Evolutionary conservation across 1,140 invertebrate genomes (phyloP), one percentile per base, ranked within the genome.

Genomic region (Lasaia peninsularis): DNA sequence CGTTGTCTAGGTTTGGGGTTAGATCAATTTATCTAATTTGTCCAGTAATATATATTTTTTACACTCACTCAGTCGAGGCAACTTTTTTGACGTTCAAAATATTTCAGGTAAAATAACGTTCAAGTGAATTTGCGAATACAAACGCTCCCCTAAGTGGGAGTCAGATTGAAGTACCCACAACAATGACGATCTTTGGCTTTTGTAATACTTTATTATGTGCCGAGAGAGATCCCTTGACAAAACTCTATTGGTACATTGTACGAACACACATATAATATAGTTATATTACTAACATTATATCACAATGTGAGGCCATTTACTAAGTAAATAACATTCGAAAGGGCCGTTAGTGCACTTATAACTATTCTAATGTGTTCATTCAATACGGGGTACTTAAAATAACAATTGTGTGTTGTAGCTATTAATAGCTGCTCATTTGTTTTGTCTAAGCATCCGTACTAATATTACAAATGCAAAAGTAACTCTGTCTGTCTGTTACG

Each of bases 201-300:
- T 88, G 85, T 88, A 86, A 88, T 88, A 88, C 85, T 88, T 85
- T 88, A 88, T 88, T 85, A 88, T 83, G 85, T 88, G 83, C 74
- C 74, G 76, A 76, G 75, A 80, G 80, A 85, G 81, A 88, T 88
- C 82, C 81, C 80, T 74, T 85, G 81, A 86, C 83, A 88, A 88
- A 88, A 88, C 81, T 86, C 86, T 86, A 86, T 88, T 86, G 80
- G 79, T 79, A 85, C 80, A 83, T 86, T 76, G 78, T 84, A 84
- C 82, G 79, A 80, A 78, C 76, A 83, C 75, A 80, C 75, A 84
- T 83, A 83, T 80, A 79, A 80, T 71, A 73, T 83, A 79, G 69
- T 80, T 78, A 79, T 84, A 83, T 80, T 79, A 59, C 70, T 69
- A 71, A 73, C 68, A 80, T 80, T 72, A 78, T 81, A 71, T 64